These are phyloP conservation scores for Amblyornis subalaris DNA, from an alignment of 2,113 vertebrate species.

Conservation along the genomic window DNA sequence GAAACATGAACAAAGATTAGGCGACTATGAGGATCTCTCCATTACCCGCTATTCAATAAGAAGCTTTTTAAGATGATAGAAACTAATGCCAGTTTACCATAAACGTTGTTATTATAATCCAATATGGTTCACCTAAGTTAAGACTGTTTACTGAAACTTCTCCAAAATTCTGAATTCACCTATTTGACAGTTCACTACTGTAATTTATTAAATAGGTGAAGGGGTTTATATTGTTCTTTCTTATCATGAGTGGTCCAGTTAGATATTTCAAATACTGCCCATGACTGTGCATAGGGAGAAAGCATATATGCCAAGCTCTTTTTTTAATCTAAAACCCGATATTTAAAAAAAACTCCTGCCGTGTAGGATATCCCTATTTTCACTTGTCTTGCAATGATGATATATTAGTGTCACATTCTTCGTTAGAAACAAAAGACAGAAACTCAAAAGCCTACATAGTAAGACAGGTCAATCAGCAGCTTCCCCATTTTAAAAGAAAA, in stretches of 20 bases:
- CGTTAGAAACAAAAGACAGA: not conserved
- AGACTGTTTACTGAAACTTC: not conserved
- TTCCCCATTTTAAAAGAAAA: not conserved
- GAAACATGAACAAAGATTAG: not conserved
- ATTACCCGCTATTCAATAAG: not conserved
- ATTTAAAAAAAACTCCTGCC: not conserved
- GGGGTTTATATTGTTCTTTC: not conserved
- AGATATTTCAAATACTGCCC: not conserved
- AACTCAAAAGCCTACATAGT: not conserved
- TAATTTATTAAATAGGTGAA: not conserved
- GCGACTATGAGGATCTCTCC: not conserved
- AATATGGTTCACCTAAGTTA: not conserved
- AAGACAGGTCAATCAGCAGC: not conserved
- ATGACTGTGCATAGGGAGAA: not conserved
- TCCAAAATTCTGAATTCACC: not conserved
- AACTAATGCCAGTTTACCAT: not conserved
- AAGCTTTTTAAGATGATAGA: not conserved
- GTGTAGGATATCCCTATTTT: not conserved
- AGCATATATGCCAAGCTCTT: rapidly evolving
- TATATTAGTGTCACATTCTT: not conserved
- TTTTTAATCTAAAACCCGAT: not conserved
- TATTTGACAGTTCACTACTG: not conserved
- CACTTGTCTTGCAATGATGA: not conserved
- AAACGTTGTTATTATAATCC: not conserved
- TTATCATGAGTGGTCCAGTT: too few relatives aligned